Evolutionary conservation across 2,113 vertebrate genomes (phyloP).

Genomic region (Oreotrochilus melanogaster): DNA sequence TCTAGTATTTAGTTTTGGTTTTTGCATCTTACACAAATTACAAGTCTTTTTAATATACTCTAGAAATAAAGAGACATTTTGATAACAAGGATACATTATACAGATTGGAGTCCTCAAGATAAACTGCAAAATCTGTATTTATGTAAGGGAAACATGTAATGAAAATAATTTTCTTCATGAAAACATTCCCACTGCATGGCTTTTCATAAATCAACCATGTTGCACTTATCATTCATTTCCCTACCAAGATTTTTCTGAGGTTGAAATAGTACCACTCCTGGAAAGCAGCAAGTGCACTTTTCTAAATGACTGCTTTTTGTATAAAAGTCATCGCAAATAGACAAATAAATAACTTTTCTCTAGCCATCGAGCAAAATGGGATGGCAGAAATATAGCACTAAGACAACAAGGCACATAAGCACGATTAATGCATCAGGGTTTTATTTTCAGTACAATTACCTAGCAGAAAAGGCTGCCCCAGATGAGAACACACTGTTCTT

Average conservation of each 20-base stretch:
- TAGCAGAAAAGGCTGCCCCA: not conserved
- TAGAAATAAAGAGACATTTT: not conserved
- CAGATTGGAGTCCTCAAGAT: not conserved
- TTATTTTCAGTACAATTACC: not conserved
- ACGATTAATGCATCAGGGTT: rapidly evolving
- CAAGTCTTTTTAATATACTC: not conserved
- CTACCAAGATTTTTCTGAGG: not conserved
- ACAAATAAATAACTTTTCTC: not conserved
- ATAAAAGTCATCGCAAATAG: not conserved
- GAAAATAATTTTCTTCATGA: not conserved
- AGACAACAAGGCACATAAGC: not conserved
- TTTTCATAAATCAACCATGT: not conserved
- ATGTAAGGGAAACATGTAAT: rapidly evolving
- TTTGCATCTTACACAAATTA: not conserved
- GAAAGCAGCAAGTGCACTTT: rapidly evolving
- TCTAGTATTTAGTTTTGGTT: not conserved
- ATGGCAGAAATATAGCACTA: not conserved
- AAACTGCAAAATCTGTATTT: not conserved
- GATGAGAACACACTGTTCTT: not conserved
- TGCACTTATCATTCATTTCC: not conserved
- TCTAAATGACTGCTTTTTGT: not conserved
- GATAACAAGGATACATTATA: not conserved
- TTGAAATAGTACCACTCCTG: not conserved
- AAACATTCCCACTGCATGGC: not conserved
- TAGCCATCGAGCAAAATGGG: not conserved